phyloP scores from a whole-genome alignment of 2,113 vertebrate genomes.

The Baryphthengus martii region DNA sequence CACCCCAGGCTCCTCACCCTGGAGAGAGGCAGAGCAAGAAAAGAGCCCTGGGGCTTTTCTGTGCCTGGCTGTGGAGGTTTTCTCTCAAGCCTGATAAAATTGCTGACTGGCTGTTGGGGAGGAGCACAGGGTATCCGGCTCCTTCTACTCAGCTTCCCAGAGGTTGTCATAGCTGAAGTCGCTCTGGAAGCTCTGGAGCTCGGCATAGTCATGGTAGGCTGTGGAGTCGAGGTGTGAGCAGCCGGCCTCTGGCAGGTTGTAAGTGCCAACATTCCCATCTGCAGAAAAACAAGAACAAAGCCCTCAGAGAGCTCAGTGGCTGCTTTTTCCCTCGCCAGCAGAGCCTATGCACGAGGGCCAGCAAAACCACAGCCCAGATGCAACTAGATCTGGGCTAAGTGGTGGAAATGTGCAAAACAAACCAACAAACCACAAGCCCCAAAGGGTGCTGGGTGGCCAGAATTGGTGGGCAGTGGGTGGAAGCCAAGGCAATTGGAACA shows the following conservation, averaged over 20 bases:
- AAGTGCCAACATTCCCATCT: background rate
- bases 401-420: background rate
- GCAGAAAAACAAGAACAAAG: background rate
- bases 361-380: background rate
- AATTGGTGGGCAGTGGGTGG: background rate
- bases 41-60: background rate
- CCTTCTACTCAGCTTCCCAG: slow-evolving; percentile 61
- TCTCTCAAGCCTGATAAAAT: background rate
- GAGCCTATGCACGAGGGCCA: background rate
- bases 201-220: slow-evolving; percentile 55
- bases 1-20: background rate
- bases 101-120: background rate
- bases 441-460: fast-evolving
- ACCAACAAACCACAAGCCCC: background rate
- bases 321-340: background rate
- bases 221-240: fast-evolving
- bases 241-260: fast-evolving
- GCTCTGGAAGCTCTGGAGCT: slow-evolving; percentile 65
- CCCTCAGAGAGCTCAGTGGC: background rate
- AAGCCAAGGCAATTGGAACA: background rate
- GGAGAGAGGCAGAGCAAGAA: background rate
- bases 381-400: background rate
- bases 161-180: slow-evolving; percentile 59
- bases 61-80: background rate
- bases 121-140: background rate